These are phyloP conservation scores for Heterodera filipjevi DNA, from an alignment of 2,888 invertebrate genomes.

Conservation along the genomic window DNA sequence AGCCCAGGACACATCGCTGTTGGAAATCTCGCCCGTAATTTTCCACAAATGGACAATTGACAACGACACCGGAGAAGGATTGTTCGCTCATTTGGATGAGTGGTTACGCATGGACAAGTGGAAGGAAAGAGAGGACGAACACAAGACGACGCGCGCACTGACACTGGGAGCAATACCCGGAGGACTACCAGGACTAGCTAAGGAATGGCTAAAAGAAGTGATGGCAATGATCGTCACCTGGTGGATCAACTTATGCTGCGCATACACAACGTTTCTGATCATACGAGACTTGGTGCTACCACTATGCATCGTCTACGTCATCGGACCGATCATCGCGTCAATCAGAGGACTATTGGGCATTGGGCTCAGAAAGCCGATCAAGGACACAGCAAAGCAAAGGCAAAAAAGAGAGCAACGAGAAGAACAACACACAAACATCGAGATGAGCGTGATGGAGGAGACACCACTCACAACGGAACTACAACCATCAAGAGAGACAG, in stretches of 20 bases:
- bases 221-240: background rate
- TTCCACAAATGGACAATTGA: constrained; percentile 4
- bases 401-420: too few relatives aligned
- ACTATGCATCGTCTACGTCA: background rate
- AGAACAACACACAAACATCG: too few relatives aligned
- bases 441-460: too few relatives aligned
- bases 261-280: background rate
- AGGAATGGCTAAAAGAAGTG: background rate
- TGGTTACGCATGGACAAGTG: constrained; percentile 2
- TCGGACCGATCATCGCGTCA: background rate
- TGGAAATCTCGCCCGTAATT: constrained; percentile 7
- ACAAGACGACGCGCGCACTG: background rate
- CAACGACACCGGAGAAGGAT: constrained; percentile 8
- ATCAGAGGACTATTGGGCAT: too few relatives aligned
- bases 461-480: too few relatives aligned
- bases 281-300: background rate
- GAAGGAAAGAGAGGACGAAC: constrained; percentile 3
- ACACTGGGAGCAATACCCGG: background rate
- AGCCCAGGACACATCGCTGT: background rate
- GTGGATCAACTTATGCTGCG: constrained; percentile 1
- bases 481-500: too few relatives aligned
- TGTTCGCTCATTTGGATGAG: background rate
- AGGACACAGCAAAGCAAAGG: too few relatives aligned
- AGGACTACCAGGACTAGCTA: background rate
- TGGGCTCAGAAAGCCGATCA: too few relatives aligned